These are phyloP conservation scores for Istiophorus platypterus DNA, from an alignment of 2,113 vertebrate genomes.

Conservation along the genomic window DNA sequence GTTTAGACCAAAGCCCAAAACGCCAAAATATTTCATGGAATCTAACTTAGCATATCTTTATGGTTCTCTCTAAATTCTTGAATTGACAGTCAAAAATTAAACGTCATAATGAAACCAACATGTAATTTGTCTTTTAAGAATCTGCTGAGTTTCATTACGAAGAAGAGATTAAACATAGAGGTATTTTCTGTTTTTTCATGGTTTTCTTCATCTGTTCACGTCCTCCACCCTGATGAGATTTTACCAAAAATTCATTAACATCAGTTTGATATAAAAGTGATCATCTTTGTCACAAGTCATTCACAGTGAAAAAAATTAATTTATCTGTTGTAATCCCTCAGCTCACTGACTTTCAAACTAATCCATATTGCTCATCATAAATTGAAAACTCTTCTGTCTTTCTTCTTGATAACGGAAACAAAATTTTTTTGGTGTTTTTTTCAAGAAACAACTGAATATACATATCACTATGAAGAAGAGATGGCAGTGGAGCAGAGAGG, in stretches of 20 bases:
- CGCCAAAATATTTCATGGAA: neutral
- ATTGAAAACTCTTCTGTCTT: neutral
- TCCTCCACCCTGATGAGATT: too few species aligned
- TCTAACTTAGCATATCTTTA: neutral
- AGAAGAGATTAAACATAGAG: constrained; percentile 78
- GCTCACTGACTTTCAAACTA: constrained; percentile 1
- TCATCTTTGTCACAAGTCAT: neutral
- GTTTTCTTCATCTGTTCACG: neutral
- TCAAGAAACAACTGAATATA: constrained; percentile 63
- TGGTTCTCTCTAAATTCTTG: neutral
- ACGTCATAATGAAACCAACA: neutral
- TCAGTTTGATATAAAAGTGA: neutral
- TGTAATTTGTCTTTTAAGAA: constrained; percentile 70
- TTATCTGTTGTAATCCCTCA: neutral
- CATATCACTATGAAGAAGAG: constrained; percentile 64
- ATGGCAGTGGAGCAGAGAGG: constrained; percentile 67
- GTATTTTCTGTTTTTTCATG: constrained; percentile 64
- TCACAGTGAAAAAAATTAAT: neutral
- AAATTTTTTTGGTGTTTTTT: neutral
- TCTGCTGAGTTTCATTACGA: constrained; percentile 82
- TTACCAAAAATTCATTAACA: neutral
- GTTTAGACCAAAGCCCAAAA: neutral
- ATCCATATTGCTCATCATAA: neutral
- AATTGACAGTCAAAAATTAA: neutral
- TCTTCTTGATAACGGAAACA: neutral